Evolutionary conservation across 35 echinoderm and acorn worm genomes (phyloP).

Genomic region (Nesometra sesokonis): DNA sequence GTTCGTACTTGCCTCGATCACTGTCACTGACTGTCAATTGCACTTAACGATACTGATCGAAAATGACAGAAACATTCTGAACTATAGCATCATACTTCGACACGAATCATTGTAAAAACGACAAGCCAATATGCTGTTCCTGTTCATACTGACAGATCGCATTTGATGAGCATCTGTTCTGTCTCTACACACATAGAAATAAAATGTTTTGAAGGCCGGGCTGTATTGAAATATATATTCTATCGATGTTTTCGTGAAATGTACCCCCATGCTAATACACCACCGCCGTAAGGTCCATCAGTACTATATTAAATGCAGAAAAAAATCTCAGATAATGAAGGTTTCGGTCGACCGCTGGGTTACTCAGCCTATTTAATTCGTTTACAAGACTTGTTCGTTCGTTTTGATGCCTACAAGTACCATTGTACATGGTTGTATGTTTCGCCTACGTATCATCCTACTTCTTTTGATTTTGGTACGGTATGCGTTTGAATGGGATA

Average conservation of each 20-base stretch:
- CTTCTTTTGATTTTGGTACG: too few relatives aligned
- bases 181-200: background rate
- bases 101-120: background rate
- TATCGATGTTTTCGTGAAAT: background rate
- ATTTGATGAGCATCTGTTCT: background rate
- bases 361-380: too few relatives aligned
- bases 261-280: too few relatives aligned
- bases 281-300: background rate
- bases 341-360: too few relatives aligned
- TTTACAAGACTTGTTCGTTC: too few relatives aligned
- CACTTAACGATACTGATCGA: background rate
- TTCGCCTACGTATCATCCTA: too few relatives aligned
- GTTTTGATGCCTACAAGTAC: too few relatives aligned
- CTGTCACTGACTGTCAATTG: background rate
- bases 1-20: background rate
- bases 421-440: too few relatives aligned
- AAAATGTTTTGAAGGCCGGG: background rate
- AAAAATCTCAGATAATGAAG: too few relatives aligned
- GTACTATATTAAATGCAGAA: too few relatives aligned
- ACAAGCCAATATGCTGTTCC: background rate
- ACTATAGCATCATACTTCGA: background rate
- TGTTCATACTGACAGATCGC: background rate
- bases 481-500: too few relatives aligned
- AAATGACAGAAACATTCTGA: background rate
- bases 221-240: background rate